These are phyloP conservation scores for Trogon melanurus DNA, from an alignment of 2,113 vertebrate genomes.

Conservation along the genomic window DNA sequence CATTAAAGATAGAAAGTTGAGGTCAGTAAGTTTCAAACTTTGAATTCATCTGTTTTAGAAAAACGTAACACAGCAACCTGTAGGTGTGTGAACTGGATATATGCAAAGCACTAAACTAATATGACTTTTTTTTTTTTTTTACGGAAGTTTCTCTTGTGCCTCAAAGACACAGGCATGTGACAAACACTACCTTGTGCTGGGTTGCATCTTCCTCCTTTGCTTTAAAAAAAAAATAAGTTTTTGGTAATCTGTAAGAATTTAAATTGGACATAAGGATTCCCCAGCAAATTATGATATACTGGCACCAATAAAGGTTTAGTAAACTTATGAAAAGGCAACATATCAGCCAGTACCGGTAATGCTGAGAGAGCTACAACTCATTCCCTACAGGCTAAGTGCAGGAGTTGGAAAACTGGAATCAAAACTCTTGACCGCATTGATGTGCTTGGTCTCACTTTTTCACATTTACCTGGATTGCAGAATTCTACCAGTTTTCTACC, in stretches of 20 bases:
- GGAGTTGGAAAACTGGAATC: conserved; percentile 4
- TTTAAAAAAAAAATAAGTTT: neutral
- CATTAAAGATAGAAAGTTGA: neutral
- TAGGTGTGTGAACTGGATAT: neutral
- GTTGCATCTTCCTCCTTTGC: neutral
- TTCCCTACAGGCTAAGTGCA: neutral
- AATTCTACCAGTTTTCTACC: neutral
- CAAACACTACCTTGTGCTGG: neutral
- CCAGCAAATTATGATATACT: neutral
- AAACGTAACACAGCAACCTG: neutral
- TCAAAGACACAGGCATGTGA: neutral
- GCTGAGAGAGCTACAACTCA: neutral
- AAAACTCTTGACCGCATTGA: neutral
- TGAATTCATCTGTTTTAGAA: neutral
- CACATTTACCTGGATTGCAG: neutral
- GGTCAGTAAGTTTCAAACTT: neutral
- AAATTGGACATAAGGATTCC: neutral
- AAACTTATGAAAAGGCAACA: neutral
- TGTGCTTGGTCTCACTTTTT: neutral
- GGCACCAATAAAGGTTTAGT: neutral
- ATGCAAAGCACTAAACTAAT: neutral
- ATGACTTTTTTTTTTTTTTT: neutral
- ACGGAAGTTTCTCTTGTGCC: neutral
- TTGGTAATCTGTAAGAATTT: neutral
- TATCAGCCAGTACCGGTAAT: neutral